Conservation (phyloP, 30 jellyfish, hydroid and myxozoan species). For the Hydra vulgaris region DNA sequence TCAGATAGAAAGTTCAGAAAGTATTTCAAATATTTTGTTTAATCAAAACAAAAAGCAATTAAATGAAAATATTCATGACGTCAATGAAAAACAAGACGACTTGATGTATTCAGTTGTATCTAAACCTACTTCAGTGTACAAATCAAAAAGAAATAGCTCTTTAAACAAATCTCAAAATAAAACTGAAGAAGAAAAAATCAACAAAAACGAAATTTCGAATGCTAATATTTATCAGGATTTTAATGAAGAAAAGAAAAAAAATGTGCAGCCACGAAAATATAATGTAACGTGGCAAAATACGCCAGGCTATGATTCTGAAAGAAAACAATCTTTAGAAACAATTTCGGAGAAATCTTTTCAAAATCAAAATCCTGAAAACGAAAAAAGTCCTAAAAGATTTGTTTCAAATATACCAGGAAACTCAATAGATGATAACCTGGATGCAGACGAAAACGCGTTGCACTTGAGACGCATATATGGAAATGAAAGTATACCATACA, state of each 20-base stretch:
- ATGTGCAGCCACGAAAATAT: not conserved
- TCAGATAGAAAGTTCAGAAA: not conserved
- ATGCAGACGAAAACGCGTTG: not conserved
- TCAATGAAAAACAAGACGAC: not conserved
- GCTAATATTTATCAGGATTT: too few relatives aligned
- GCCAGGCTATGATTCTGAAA: not conserved
- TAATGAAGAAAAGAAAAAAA: not conserved
- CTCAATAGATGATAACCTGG: not conserved
- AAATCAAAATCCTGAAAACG: not conserved
- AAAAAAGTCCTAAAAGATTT: not conserved
- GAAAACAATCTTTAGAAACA: not conserved
- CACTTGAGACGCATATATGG: not conserved
- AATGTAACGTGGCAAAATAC: not conserved
- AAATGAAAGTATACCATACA: not conserved
- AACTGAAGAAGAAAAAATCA: not conserved
- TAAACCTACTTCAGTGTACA: not conserved
- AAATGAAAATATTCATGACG: not conserved
- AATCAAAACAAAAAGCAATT: not conserved
- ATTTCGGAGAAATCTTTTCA: not conserved
- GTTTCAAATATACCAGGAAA: not conserved
- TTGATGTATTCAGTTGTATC: not conserved
- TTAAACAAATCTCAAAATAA: not conserved
- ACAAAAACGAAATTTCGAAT: not conserved
- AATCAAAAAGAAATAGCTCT: not conserved
- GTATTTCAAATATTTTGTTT: too few relatives aligned